Base-by-base conservation (phyloP, 2,113 vertebrate species). In the Neotoma lepida region DNA sequence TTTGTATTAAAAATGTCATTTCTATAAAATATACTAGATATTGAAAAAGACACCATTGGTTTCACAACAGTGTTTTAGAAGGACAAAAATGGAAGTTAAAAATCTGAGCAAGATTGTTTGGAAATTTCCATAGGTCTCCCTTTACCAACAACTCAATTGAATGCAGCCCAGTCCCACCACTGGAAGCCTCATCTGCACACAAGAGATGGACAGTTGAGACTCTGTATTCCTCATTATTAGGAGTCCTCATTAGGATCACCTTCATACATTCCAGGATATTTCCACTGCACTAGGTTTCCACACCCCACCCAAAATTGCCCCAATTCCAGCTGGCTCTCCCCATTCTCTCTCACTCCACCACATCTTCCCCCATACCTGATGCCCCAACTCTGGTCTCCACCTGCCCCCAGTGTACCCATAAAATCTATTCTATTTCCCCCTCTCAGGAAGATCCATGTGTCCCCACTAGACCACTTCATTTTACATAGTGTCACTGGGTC, bases 1-100 rank as follows among this genome's bases (percentile, higher is more conserved):
- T 93, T 93, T 89, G 80, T 76, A 56, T 76, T 64, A 61, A 56
- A 93, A 80, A 81, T 39, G 9, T 6, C 70, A 81, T 61, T 86
- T 74, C 41, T 90, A 58, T 41, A 88, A 56, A 39, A 63, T 39
- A 33, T 87, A 30, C 0, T 87, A 77, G 33, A 80, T 7, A 84
- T 39, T 66, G 33, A 90, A 89, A 91, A 92, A 58, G 39, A 20
- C 6, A 81, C 13, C 13, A 58, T 71, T 74, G 73, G 54, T 68
- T 86, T 88, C 14, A 74, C 49, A 61, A 28, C 10, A 41, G 8
- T 17, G 6, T 77, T 91, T 88, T 61, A 94, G n/a, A 86, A 56
- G 35, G 18, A 56, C 51, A 80, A 24, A 78, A 81, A 39, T 56
- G 9, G 33, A 54, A 35, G 33, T 78, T 80, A 20, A 54, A 54